Evolutionary conservation across 2,797 vertebrate genomes (phyloP).

Genomic region (Vireo griseus): DNA sequence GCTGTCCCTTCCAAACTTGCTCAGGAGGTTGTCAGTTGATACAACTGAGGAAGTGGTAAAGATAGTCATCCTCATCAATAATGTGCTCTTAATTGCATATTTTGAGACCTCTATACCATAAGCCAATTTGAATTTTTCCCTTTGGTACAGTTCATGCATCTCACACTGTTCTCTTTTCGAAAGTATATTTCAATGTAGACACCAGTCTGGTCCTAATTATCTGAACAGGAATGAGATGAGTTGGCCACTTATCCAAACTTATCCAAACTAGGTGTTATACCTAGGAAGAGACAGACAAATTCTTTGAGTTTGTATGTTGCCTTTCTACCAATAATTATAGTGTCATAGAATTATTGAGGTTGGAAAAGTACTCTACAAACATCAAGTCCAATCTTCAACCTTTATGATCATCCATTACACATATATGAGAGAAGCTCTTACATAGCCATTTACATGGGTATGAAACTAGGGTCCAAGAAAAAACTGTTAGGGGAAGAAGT

Average conservation of each 20-base stretch:
- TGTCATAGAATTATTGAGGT: not conserved
- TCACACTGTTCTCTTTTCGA: not conserved
- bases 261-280: not conserved
- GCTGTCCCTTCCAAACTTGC: not conserved
- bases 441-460: not conserved
- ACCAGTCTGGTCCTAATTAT: not conserved
- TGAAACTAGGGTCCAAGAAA: not conserved
- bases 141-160: not conserved
- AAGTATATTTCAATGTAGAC: not conserved
- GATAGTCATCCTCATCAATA: not conserved
- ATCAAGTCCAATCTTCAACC: not conserved
- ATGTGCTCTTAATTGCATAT: not conserved
- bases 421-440: not conserved
- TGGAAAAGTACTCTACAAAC: not conserved
- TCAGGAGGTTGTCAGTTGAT: not conserved
- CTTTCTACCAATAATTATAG: not conserved
- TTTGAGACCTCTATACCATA: not conserved
- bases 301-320: not conserved
- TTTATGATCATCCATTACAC: not conserved
- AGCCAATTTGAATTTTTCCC: not conserved
- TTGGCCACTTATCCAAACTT: not conserved
- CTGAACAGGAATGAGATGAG: not conserved
- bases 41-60: not conserved
- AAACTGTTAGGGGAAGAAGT: not conserved
- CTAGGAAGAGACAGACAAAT: not conserved